Evolutionary conservation across 2,888 invertebrate genomes (phyloP).

Genomic region (Drosophila parthenogenetica): DNA sequence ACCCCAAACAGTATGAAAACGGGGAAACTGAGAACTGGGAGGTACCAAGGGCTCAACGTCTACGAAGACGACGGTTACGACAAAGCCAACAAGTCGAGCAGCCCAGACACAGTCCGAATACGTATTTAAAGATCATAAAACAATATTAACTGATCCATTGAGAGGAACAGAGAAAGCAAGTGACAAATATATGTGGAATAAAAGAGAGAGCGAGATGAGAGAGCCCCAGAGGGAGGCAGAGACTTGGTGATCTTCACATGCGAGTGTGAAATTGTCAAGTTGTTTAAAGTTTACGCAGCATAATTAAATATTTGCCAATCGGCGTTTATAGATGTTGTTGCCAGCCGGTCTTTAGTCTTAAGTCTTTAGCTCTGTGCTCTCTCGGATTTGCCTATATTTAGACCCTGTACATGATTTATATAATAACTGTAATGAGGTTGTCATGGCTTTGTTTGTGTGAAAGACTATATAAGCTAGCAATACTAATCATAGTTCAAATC

Average conservation of each 20-base stretch:
- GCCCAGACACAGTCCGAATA: constrained; percentile 36
- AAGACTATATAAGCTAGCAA: too few species aligned
- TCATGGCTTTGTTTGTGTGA: too few species aligned
- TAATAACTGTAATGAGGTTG: too few species aligned
- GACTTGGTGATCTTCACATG: constrained; percentile 66
- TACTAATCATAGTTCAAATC: too few species aligned
- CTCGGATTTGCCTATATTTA: constrained; percentile 29
- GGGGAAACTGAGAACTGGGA: constrained; percentile 7
- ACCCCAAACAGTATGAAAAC: constrained; percentile 36
- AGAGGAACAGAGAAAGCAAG: constrained; percentile 8
- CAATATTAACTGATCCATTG: constrained; percentile 65
- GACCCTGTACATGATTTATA: background rate
- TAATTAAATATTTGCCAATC: constrained; percentile 79
- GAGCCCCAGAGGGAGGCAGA: constrained; percentile 4
- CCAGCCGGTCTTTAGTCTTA: constrained; percentile 19
- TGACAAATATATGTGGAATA: background rate
- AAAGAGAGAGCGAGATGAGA: constrained; percentile 2
- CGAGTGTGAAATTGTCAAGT: constrained; percentile 81
- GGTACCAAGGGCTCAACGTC: constrained; percentile 62
- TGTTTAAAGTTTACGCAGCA: constrained; percentile 80
- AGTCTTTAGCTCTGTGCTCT: constrained; percentile 30
- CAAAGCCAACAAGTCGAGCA: constrained; percentile 80
- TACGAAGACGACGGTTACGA: constrained; percentile 44
- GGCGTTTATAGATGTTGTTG: constrained; percentile 76
- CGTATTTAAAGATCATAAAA: constrained; percentile 79